phyloP scores from a whole-genome alignment of 2,888 invertebrate genomes.

The Mimachlamys varia region DNA sequence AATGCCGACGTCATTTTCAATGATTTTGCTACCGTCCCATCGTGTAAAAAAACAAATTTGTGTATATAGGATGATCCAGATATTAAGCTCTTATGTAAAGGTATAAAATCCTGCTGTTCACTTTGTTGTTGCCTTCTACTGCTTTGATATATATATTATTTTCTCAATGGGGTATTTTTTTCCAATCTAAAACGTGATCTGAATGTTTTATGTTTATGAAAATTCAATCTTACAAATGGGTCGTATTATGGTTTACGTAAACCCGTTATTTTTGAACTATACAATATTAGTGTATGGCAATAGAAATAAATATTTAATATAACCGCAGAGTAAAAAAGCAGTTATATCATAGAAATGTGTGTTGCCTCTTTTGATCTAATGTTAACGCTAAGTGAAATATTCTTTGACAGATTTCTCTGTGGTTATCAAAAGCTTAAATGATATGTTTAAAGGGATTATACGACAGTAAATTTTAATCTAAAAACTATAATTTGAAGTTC shows the following conservation, averaged over 20 bases:
- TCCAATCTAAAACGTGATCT: background rate
- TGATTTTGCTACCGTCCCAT: background rate
- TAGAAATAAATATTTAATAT: background rate
- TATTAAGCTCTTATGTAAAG: slow-evolving; percentile 7
- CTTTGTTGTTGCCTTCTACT: background rate
- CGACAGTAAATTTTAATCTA: background rate
- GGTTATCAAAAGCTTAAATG: background rate
- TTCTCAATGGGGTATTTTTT: background rate
- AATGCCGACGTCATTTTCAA: background rate
- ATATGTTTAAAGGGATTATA: background rate
- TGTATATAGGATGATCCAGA: background rate
- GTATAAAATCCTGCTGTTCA: background rate
- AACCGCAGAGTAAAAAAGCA: background rate
- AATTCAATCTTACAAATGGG: background rate
- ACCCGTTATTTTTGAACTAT: background rate
- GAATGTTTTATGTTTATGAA: background rate
- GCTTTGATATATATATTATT: background rate
- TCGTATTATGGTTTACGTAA: background rate
- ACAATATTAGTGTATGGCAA: too few species aligned
- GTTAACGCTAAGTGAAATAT: background rate
- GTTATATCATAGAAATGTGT: background rate
- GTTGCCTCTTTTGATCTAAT: background rate
- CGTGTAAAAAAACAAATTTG: background rate
- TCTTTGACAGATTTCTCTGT: background rate
- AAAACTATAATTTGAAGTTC: background rate